Evolutionary conservation across 2,888 invertebrate species (phyloP).

Genomic region (Saturnia pavonia): DNA sequence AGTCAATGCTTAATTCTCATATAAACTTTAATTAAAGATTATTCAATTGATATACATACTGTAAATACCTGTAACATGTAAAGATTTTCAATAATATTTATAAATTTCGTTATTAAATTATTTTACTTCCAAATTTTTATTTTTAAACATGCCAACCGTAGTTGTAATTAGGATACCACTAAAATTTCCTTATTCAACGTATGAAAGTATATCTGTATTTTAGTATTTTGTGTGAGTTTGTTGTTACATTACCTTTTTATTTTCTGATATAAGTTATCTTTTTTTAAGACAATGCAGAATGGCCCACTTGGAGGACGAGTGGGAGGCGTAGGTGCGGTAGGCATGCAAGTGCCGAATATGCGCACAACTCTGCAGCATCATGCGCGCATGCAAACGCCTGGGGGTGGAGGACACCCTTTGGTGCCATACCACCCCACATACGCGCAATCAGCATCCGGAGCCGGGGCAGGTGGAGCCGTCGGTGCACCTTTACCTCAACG

Average conservation of each 20-base stretch:
- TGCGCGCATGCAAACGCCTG: constrained; percentile 71
- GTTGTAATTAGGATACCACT: too few relatives aligned
- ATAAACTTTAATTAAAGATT: not conserved
- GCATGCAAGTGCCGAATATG: constrained; percentile 77
- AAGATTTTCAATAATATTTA: too few relatives aligned
- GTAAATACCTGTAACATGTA: too few relatives aligned
- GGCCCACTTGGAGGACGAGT: constrained; percentile 87
- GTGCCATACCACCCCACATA: constrained; percentile 83
- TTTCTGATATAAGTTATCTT: not conserved
- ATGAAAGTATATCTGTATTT: not conserved
- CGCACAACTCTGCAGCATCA: constrained; percentile 84
- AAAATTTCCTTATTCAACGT: too few relatives aligned
- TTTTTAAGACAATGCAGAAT: constrained; percentile 85
- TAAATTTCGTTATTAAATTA: too few relatives aligned
- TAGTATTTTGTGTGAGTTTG: too few relatives aligned
- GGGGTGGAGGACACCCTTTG: constrained; percentile 79
- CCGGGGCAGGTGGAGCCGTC: constrained; percentile 44
- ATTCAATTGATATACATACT: constrained; percentile 15
- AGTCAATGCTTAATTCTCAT: not conserved
- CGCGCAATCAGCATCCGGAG: constrained; percentile 78
- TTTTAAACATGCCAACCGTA: not conserved
- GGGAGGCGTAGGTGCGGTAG: constrained; percentile 60
- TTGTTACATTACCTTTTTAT: not conserved
- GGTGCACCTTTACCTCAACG: constrained; percentile 55
- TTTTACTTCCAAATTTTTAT: constrained; percentile 8